Evolutionary conservation across 2,113 vertebrate species (phyloP).

Genomic region (Grallaria varia): DNA sequence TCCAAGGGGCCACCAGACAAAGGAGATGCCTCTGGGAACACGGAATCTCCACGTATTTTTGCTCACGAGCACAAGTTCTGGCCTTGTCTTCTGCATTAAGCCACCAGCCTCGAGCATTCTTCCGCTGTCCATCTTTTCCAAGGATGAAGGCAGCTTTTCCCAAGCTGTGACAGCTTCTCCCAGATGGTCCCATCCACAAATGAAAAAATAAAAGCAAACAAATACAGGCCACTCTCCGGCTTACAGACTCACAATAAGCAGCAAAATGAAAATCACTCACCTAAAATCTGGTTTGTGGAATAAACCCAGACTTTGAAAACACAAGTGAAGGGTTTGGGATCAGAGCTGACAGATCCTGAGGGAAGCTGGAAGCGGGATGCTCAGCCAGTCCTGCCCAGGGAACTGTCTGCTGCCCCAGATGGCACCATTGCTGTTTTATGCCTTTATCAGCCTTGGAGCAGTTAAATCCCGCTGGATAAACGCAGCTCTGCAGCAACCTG

Average conservation of each 20-base stretch:
- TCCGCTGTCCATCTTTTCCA: accelerated
- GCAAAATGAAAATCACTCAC: not conserved
- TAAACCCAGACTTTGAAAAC: not conserved
- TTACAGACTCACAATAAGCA: accelerated
- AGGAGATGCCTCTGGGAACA: accelerated
- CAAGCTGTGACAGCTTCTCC: not conserved
- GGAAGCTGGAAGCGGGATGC: not conserved
- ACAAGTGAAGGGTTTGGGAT: not conserved
- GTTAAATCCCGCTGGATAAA: not conserved
- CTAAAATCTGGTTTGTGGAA: not conserved
- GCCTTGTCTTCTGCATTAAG: accelerated
- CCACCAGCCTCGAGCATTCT: not conserved
- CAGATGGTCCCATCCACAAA: not conserved
- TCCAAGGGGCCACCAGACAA: not conserved
- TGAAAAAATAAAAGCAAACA: no score
- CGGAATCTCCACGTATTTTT: not conserved
- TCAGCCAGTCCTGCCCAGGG: not conserved
- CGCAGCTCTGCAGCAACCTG: not conserved
- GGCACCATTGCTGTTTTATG: accelerated
- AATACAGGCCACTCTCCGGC: accelerated
- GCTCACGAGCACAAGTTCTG: accelerated
- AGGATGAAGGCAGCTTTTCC: not conserved
- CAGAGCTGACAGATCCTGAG: accelerated
- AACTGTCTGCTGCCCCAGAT: not conserved
- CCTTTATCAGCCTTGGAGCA: not conserved